Evolutionary conservation across 1,140 invertebrate species (phyloP).

Genomic region (Apis cerana): DNA sequence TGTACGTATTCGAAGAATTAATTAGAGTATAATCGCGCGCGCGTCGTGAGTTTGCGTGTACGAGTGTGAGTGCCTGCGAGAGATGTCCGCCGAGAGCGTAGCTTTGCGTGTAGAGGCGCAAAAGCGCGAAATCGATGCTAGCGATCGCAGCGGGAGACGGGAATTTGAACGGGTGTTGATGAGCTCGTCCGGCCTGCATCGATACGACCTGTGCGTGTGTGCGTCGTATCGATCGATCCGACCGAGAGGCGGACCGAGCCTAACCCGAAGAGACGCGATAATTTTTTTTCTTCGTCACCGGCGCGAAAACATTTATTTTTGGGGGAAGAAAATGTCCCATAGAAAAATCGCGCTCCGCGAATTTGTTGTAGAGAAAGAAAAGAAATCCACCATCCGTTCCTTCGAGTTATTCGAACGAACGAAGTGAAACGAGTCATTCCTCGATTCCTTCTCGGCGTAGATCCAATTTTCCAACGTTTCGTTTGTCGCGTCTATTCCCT

Average conservation of each 20-base stretch:
- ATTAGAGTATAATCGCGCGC: neutral
- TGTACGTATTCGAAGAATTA: conserved; percentile 2
- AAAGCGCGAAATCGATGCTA: neutral
- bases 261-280: neutral
- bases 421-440: neutral
- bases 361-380: no score
- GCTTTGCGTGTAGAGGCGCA: neutral
- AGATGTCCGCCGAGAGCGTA: neutral
- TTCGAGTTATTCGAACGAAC: neutral
- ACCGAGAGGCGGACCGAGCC: neutral
- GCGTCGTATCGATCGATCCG: neutral
- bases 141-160: conserved; percentile 15
- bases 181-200: neutral
- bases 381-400: neutral
- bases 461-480: neutral
- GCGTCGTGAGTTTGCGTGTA: no score
- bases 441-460: neutral
- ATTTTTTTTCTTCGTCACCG: neutral
- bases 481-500: neutral
- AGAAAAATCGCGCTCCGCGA: no score
- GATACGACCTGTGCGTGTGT: neutral
- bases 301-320: no score
- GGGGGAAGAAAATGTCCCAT: no score
- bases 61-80: neutral
- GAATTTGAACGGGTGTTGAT: neutral